Conservation (phyloP, 2,888 invertebrate species). For the Spodoptera picta region DNA sequence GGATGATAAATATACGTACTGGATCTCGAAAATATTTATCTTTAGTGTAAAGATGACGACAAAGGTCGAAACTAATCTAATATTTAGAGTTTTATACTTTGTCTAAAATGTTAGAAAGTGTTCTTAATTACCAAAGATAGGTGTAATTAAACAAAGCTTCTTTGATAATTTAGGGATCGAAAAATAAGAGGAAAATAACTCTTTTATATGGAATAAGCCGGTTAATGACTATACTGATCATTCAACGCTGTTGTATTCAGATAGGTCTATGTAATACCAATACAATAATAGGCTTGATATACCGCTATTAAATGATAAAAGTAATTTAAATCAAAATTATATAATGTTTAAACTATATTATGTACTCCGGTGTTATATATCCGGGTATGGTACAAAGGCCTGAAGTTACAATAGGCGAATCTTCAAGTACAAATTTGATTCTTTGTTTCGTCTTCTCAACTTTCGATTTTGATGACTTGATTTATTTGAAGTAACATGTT, state of each 20-base stretch:
- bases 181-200: slow-evolving; percentile 11
- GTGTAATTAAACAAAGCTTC: no score
- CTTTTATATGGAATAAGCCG: no score
- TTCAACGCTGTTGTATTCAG: slow-evolving; percentile 33
- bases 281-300: slow-evolving; percentile 47
- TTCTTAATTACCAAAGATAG: no score
- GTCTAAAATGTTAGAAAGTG: no score
- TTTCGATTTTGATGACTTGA: slow-evolving; percentile 74
- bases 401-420: slow-evolving; percentile 28
- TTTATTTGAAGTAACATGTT: slow-evolving; percentile 60
- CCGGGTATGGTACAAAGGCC: slow-evolving; percentile 26
- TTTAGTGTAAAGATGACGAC: no score
- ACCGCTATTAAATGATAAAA: slow-evolving; percentile 39
- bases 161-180: no score
- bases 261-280: slow-evolving; percentile 23
- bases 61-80: no score
- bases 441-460: slow-evolving; percentile 64
- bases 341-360: slow-evolving; percentile 26
- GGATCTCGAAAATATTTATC: no score
- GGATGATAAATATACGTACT: no score
- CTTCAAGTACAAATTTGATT: slow-evolving; percentile 32
- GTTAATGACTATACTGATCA: no score
- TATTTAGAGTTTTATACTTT: no score
- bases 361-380: slow-evolving; percentile 32
- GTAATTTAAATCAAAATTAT: slow-evolving; percentile 31